phyloP scores from a whole-genome alignment of 2,888 invertebrate genomes.

The Cheilosia grossa region DNA sequence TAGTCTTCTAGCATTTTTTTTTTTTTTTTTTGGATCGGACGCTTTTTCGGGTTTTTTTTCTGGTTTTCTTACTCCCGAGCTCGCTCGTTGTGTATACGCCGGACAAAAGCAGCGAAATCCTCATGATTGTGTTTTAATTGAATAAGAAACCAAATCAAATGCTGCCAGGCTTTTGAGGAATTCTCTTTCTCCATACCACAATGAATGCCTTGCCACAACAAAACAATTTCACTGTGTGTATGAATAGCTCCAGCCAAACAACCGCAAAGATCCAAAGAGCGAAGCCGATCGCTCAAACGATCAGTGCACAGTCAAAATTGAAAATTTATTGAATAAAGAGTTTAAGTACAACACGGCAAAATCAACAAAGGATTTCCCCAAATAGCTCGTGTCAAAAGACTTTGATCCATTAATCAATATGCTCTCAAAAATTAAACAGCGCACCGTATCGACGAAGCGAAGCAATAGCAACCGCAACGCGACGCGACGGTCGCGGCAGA shows the following conservation, averaged over 20 bases:
- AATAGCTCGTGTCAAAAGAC: slow-evolving; percentile 83
- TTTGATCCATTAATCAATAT: slow-evolving; percentile 83
- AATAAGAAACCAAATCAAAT: slow-evolving; percentile 75
- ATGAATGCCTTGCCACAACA: slow-evolving; percentile 82
- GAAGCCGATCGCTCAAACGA: slow-evolving; percentile 72
- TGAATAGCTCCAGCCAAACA: slow-evolving; percentile 69
- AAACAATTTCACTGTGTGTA: slow-evolving; percentile 77
- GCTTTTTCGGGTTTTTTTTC: neutral
- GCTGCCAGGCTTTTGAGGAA: slow-evolving; percentile 72
- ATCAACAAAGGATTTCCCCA: slow-evolving; percentile 83
- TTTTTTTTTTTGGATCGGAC: slow-evolving; percentile 15
- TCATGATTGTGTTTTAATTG: slow-evolving; percentile 74
- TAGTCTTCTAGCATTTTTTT: slow-evolving; percentile 40
- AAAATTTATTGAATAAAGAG: slow-evolving; percentile 82
- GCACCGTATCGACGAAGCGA: slow-evolving; percentile 49
- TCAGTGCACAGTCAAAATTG: slow-evolving; percentile 81
- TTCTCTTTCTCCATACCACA: slow-evolving; percentile 77
- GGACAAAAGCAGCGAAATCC: slow-evolving; percentile 72
- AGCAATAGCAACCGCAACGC: slow-evolving; percentile 42
- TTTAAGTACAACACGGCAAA: slow-evolving; percentile 79
- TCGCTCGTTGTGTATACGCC: slow-evolving; percentile 38
- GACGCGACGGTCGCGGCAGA: slow-evolving; percentile 18
- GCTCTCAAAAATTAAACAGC: slow-evolving; percentile 76
- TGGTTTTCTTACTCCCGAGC: slow-evolving; percentile 5
- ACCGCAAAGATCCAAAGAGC: slow-evolving; percentile 74